Base-by-base conservation (phyloP, 2,797 vertebrate genomes). In the Syndactyla subalaris region DNA sequence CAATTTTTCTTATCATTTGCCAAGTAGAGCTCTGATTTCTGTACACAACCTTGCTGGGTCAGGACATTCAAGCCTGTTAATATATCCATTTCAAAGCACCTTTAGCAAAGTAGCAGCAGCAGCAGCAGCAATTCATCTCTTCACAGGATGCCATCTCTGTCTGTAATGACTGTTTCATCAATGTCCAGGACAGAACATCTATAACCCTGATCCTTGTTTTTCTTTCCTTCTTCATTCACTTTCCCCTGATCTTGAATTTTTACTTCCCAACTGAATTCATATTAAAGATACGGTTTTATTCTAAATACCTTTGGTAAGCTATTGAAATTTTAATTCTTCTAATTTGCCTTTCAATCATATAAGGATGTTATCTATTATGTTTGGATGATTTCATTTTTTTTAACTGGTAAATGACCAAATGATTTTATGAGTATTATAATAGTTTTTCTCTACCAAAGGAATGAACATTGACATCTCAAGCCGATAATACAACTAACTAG, bases 21-120 rank as follows among this genome's bases (percentile, higher is more conserved):
- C 92, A 97, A 96, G 84, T 70, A 92, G 38, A 75, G 30, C 67
- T 97, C 92, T 93, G 70, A 96, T 96, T 97, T 96, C 84, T 67
- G 12, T 62, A 57, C 24, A 89, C 72, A 87, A 79, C 93, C 52
- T 71, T 96, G 74, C 94, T 95, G 94, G 91, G 91, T 93, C 86
- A 97, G 95, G 82, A 95, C 87, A 92, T 96, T 97, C 94, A 94
- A 97, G 68, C 39, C 86, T 96, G 62, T 89, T 95, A 96, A 86
- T 85, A 97, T 97, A 97, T 97, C 91, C 95, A 97, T 97, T 97
- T 97, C 96, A 97, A 97, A 97, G 96, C 72, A 90, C 84, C 83
- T 95, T 95, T 88, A 97, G 72, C 38, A 90, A 93, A 96, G 81
- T 61, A 95, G 59, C 85, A 91, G 39, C 83, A 94, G 43, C 83